Evolutionary conservation across 2,113 vertebrate genomes (phyloP).

Genomic region (Planiliza haematocheilus): DNA sequence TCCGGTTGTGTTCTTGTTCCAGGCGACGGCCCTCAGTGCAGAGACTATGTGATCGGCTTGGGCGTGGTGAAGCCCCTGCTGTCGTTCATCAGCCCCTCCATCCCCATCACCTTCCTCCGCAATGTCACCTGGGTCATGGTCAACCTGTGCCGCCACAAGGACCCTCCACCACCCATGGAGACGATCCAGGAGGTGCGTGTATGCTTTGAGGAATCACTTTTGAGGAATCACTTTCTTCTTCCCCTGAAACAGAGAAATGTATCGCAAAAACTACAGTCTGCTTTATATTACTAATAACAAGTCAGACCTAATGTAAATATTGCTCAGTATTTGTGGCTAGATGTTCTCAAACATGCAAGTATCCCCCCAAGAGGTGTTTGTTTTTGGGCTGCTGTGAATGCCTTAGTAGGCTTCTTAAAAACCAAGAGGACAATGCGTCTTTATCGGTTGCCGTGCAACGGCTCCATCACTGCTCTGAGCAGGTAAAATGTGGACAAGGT

Average conservation of each 20-base stretch:
- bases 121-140: constrained; percentile 99
- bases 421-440: not conserved
- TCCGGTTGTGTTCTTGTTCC: not conserved
- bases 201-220: not conserved
- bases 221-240: not conserved
- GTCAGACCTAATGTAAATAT: too few relatives aligned
- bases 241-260: too few relatives aligned
- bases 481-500: not conserved
- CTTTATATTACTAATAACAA: too few relatives aligned
- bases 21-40: constrained; percentile 98
- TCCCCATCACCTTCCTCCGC: constrained; percentile 99
- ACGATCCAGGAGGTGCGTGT: constrained; percentile 95
- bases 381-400: not conserved
- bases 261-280: not conserved
- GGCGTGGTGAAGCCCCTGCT: constrained; percentile 98
- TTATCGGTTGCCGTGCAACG: not conserved
- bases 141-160: constrained; percentile 98
- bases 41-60: constrained; percentile 98
- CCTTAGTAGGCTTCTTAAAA: not conserved
- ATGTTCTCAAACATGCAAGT: too few relatives aligned
- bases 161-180: constrained; percentile 98
- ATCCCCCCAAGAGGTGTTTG: too few relatives aligned
- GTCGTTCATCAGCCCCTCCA: constrained; percentile 99
- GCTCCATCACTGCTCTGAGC: not conserved
- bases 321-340: too few relatives aligned